Evolutionary conservation across 2,888 invertebrate species (phyloP), one percentile per base, ranked within the genome.

Genomic region (Selenia dentaria): DNA sequence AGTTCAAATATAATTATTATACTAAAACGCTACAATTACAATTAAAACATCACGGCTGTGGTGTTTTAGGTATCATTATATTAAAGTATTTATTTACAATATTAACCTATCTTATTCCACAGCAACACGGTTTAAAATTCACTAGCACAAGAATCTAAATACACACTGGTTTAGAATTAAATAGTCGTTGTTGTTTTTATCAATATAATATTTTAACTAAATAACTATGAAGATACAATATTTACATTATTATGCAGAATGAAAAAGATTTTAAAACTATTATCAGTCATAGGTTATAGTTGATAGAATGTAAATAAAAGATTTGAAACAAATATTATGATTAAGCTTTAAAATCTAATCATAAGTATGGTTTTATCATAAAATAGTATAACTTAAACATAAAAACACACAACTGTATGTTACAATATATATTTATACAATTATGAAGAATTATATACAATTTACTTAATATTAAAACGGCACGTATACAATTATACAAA

Each of bases 141-240:
- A 54, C 54, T 57, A 56, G 50, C 52, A 57, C 62, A 67, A 64
- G 54, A 74, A 63, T 76, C 79, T 83, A 84, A 62, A 62, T 57
- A 73, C 79, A 85, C 79, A 84, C 60, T 74, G 64, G 88, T 89
- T 90, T 90, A 90, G 89, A 90, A 90, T 89, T 85, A 89, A 79
- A 70, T 85, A 80, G 79, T 90, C 88, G 89, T 90, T 87, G 89
- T 88, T 79, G 73, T 79, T 77, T 71, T 74, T 71, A 66, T n/a
- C n/a, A n/a, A n/a, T n/a, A n/a, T 75, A 72, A 64, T 64, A 69
- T 64, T 62, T 55, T 64, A 64, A 46, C 59, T 61, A 50, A 62
- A 56, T 26, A 61, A 58, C 8, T 22, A 22, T 22, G 57, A 59
- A 61, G 54, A 60, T 65, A 68, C 57, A 54, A 53, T 74, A 74